Conservation (phyloP, 2,888 invertebrate genomes). For the Volucella zonaria region DNA sequence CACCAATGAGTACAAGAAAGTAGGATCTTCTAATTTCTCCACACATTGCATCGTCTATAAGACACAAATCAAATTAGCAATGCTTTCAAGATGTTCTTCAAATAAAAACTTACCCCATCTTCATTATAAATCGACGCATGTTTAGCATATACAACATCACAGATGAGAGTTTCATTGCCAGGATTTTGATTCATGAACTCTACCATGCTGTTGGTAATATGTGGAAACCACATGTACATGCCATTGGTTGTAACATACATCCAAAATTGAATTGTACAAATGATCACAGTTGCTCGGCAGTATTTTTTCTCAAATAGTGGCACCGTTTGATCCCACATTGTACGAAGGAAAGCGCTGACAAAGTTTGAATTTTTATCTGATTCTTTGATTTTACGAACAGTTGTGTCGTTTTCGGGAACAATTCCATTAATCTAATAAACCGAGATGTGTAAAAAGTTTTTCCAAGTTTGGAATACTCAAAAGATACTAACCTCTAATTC, state of each 20-base stretch:
- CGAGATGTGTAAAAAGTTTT: not conserved
- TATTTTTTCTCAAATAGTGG: slow-evolving; percentile 78
- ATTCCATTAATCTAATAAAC: slow-evolving; percentile 74
- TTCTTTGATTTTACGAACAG: slow-evolving; percentile 33
- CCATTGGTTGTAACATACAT: slow-evolving; percentile 78
- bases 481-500: slow-evolving; percentile 70
- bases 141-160: slow-evolving; percentile 77
- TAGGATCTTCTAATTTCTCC: slow-evolving; percentile 76
- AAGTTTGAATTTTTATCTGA: slow-evolving; percentile 71
- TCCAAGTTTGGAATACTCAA: not conserved
- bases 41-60: slow-evolving; percentile 75
- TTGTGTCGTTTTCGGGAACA: slow-evolving; percentile 74
- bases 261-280: slow-evolving; percentile 79
- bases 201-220: slow-evolving; percentile 79
- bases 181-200: slow-evolving; percentile 77
- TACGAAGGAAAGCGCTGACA: slow-evolving; percentile 73
- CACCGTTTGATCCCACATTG: slow-evolving; percentile 80
- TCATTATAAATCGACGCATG: slow-evolving; percentile 70
- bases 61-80: not conserved
- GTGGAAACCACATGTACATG: slow-evolving; percentile 81
- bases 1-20: slow-evolving; percentile 77
- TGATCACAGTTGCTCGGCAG: slow-evolving; percentile 77
- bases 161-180: slow-evolving; percentile 75
- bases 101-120: slow-evolving; percentile 71
- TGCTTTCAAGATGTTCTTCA: not conserved